Evolutionary conservation across 1,140 invertebrate genomes (phyloP).

Genomic region (Ectropis grisescens): DNA sequence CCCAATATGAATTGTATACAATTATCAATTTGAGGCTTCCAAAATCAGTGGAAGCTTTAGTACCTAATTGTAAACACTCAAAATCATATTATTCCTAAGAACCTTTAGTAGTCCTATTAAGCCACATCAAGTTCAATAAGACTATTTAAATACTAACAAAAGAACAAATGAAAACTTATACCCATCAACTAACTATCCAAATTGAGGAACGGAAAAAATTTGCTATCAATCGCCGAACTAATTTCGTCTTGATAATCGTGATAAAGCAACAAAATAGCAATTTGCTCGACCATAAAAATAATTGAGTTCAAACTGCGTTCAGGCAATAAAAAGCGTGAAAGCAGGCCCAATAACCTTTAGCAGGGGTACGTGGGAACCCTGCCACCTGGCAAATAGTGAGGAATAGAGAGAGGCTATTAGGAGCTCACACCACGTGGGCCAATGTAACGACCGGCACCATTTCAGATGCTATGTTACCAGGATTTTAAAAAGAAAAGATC

Average conservation of each 20-base stretch:
- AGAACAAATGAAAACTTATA: no score
- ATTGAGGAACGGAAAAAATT: constrained; percentile 10
- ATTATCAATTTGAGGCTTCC: no score
- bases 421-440: constrained; percentile 36
- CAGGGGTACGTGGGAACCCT: constrained; percentile 48
- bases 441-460: constrained; percentile 41
- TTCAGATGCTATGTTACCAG: constrained; percentile 30
- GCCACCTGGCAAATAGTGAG: constrained; percentile 51
- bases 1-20: no score
- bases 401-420: constrained; percentile 54
- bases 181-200: no score
- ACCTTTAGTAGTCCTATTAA: no score
- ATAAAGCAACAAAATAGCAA: constrained; percentile 68
- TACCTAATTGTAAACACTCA: no score
- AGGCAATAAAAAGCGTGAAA: constrained; percentile 67
- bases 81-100: no score
- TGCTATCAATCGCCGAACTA: constrained; percentile 54
- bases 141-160: no score
- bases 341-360: constrained; percentile 62
- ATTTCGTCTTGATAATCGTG: constrained; percentile 62
- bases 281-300: constrained; percentile 67
- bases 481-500: constrained; percentile 18
- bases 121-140: no score
- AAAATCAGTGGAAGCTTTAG: no score
- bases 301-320: constrained; percentile 68